Conservation (phyloP, 2,888 invertebrate genomes). For the Spilosoma lubricipeda region DNA sequence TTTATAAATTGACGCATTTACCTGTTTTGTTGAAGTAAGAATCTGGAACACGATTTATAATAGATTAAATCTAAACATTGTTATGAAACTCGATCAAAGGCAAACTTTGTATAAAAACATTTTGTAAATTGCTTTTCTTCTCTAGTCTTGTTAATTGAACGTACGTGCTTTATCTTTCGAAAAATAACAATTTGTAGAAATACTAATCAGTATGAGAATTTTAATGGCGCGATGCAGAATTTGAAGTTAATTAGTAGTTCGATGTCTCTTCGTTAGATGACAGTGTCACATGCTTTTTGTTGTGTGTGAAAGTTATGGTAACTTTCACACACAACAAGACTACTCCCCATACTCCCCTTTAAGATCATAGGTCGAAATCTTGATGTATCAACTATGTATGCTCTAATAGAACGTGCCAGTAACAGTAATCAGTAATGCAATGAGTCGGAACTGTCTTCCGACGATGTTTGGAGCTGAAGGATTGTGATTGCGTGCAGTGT, state of each 20-base stretch:
- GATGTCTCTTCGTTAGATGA: too few species aligned
- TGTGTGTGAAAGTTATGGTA: too few species aligned
- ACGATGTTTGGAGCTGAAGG: background rate
- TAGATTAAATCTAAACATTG: conserved; percentile 18
- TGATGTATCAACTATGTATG: background rate
- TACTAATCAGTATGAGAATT: too few species aligned
- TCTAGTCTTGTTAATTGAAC: background rate
- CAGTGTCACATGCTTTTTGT: too few species aligned
- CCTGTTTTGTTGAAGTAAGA: conserved; percentile 14
- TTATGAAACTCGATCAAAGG: conserved; percentile 14
- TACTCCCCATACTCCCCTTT: too few species aligned
- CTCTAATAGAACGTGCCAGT: background rate
- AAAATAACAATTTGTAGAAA: background rate
- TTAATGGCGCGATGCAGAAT: too few species aligned
- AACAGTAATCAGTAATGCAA: background rate
- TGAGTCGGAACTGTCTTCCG: background rate
- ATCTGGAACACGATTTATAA: conserved; percentile 21
- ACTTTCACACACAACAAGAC: too few species aligned
- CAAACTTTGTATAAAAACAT: conserved; percentile 6
- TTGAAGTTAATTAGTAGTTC: too few species aligned
- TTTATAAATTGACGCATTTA: background rate
- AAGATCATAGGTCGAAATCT: too few species aligned
- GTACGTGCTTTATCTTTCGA: background rate
- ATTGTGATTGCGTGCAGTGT: too few species aligned
- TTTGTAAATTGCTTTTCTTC: background rate